Base-by-base conservation (phyloP, 2,888 invertebrate genomes). In the Ellobium chinense region DNA sequence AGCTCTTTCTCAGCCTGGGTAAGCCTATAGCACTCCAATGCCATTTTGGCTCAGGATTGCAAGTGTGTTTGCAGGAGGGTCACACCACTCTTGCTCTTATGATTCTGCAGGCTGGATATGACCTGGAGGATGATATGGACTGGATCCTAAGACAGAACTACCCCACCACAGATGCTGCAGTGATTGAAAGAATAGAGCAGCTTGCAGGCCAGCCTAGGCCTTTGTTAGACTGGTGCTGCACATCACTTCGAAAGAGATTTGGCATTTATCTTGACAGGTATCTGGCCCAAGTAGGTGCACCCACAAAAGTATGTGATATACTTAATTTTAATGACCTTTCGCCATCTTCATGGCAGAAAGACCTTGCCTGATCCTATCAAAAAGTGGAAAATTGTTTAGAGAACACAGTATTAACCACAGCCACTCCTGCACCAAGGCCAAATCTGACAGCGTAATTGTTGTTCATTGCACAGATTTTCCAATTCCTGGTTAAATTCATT, bases 21-120 rank as follows among this genome's bases (percentile, higher is more conserved):
- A 74, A 80, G 34, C 83, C 83, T 21, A 69, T 70, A 18, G 83
- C 81, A 24, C 66, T 79, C 2, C 70, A 80, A n/a, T 83, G 83
- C 58, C 83, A 81, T 34, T 83, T 83, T 75, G 83, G 83, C 4
- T 81, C 83, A 31, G 83, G 83, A 7, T 39, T 83, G n/a, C 75
- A 81, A 14, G 65, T 83, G n/a, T 74, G 73, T 29, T 31, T 83
- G 54, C 77, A 83, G 68, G 84, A 76, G 31, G 80, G 72, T 34
- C 75, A 75, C 63, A 69, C 39, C 18, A 73, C 72, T 27, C 34
- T 78, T 9, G 84, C 82, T 34, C 69, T 73, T 18, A 69, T 80
- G 75, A 68, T 82, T 31, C 69, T 82, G 12, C 78, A 58, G 18
- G 80, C 82, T 34, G 82, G 78, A n/a, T 84, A 78, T 63, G 75